Percentiles rank a stretch among this genome's conserved stretches.
phyloP scores from a whole-genome alignment of 2,113 vertebrate genomes.

The Sphaerodactylus townsendi region DNA sequence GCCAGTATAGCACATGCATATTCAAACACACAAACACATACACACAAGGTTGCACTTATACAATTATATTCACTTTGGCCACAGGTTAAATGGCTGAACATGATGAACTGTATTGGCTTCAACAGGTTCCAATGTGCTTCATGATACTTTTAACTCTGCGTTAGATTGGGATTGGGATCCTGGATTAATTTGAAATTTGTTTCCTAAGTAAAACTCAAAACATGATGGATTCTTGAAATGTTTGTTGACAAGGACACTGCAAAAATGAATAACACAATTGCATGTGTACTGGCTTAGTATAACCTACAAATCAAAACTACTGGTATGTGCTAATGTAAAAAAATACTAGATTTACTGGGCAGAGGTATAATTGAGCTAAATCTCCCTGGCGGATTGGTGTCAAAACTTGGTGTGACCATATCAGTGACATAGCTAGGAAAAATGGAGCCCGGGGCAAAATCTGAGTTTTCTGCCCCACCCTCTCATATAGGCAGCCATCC shows the following conservation, averaged over 20 bases:
- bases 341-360: too few species aligned
- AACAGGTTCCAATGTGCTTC: not conserved
- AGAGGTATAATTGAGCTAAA: too few species aligned
- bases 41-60: fast-evolving
- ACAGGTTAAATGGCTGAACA: not conserved
- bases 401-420: too few species aligned
- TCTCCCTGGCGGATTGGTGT: too few species aligned
- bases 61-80: not conserved
- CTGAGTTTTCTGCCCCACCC: too few species aligned
- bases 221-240: not conserved
- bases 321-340: too few species aligned
- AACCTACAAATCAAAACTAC: not conserved
- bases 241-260: not conserved
- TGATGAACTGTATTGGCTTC: not conserved
- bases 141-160: not conserved
- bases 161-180: not conserved
- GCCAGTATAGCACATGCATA: fast-evolving
- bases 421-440: too few species aligned
- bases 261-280: not conserved
- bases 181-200: not conserved
- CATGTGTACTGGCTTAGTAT: not conserved
- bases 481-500: too few species aligned
- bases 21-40: not conserved
- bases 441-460: too few species aligned
- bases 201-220: slow-evolving; percentile 8